phyloP scores from a whole-genome alignment of 2,113 vertebrate genomes.

The Rafetus swinhoei region DNA sequence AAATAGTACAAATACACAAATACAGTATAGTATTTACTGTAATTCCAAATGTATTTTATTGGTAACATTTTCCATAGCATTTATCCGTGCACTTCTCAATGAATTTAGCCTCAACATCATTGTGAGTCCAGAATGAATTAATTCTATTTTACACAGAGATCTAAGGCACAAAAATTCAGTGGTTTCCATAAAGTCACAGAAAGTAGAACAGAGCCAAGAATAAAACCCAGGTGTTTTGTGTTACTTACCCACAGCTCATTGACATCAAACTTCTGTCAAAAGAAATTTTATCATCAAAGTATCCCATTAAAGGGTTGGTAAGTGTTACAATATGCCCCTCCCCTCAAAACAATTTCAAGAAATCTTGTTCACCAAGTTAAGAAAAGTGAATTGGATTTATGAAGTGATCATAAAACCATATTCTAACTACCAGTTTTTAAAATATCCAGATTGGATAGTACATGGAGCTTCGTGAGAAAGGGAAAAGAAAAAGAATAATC shows the following conservation, averaged over 20 bases:
- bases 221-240: background rate
- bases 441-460: background rate
- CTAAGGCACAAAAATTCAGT: background rate
- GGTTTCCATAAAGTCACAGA: background rate
- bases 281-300: background rate
- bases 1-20: background rate
- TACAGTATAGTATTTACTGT: background rate
- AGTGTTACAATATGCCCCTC: background rate
- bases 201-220: background rate
- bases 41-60: background rate
- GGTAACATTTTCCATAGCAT: background rate
- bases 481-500: background rate
- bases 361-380: background rate
- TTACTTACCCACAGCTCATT: background rate
- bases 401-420: background rate
- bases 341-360: background rate
- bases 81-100: background rate
- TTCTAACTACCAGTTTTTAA: background rate
- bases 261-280: background rate
- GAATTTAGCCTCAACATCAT: background rate
- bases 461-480: background rate
- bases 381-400: background rate
- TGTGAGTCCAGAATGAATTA: background rate
- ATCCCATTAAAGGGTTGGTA: background rate
- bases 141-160: too few relatives aligned